Percentiles rank a stretch among this genome's conserved stretches.
phyloP scores from a whole-genome alignment of 2,888 invertebrate species.

The Tinea pellionella region DNA sequence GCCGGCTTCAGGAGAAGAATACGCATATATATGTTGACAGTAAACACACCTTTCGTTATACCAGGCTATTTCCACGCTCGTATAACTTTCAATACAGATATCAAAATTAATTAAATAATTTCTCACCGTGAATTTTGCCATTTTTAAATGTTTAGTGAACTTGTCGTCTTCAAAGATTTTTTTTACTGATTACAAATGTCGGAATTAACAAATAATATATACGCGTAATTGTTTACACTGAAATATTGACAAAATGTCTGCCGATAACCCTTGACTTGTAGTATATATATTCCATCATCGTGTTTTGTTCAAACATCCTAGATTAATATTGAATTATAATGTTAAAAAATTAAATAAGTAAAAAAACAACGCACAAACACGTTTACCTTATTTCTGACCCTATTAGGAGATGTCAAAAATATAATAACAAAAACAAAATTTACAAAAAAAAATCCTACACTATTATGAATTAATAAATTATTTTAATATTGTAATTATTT shows the following conservation, averaged over 20 bases:
- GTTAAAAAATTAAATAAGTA: no score
- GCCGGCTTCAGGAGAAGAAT: no score
- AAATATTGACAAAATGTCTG: not conserved
- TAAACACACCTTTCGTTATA: no score
- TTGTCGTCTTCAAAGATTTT: not conserved
- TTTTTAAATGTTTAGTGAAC: not conserved
- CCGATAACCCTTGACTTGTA: conserved; percentile 9
- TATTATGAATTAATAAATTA: no score
- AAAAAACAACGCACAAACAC: no score
- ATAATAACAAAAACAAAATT: no score
- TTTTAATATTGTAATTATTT: not conserved
- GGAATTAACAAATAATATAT: conserved; percentile 4
- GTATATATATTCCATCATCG: not conserved
- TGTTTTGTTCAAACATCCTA: not conserved
- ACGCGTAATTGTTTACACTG: not conserved
- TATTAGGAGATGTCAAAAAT: no score
- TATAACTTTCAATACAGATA: no score
- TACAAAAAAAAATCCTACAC: no score
- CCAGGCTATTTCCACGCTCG: no score
- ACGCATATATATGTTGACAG: no score
- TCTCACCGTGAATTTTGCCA: conserved; percentile 10
- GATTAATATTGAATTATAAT: not conserved
- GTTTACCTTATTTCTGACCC: no score
- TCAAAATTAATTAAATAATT: not conserved
- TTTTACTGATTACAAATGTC: not conserved